These are phyloP conservation scores for Falco columbarius DNA, from an alignment of 2,797 vertebrate species.

Conservation along the genomic window DNA sequence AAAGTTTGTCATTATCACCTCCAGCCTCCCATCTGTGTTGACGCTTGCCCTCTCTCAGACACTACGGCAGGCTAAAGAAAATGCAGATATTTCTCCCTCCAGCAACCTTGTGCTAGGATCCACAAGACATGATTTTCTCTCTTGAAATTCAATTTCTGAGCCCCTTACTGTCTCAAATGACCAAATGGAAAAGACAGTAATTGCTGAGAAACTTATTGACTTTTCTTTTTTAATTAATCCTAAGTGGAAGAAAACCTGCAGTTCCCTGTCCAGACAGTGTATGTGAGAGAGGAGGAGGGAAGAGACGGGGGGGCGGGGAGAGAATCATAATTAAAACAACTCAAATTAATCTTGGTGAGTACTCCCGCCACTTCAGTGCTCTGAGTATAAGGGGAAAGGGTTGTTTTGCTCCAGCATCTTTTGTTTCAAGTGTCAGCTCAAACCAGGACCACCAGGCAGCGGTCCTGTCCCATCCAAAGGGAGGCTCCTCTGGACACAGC, in stretches of 20 bases:
- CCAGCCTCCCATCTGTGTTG: not conserved
- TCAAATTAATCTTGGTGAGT: conserved; percentile 60
- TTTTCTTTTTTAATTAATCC: conserved; percentile 72
- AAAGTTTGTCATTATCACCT: conserved; percentile 25
- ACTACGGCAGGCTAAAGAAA: not conserved
- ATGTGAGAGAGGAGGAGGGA: not conserved
- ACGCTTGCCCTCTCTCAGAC: not conserved
- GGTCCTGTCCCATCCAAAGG: not conserved
- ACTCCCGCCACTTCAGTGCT: conserved; percentile 35
- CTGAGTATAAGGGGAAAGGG: not conserved
- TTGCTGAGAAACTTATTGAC: conserved; percentile 58
- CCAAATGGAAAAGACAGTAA: conserved; percentile 55
- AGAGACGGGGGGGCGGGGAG: not conserved
- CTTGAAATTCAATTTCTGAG: conserved; percentile 57
- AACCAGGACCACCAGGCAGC: not conserved
- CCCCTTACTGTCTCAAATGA: conserved; percentile 33
- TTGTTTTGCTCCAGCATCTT: not conserved
- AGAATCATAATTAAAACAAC: conserved; percentile 69
- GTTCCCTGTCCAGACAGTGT: conserved; percentile 8
- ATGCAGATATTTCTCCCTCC: not conserved
- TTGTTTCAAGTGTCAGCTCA: not conserved
- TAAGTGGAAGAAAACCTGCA: conserved; percentile 66
- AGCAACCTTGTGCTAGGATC: not conserved
- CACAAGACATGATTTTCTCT: conserved; percentile 42
- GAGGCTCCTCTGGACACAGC: not conserved